phyloP scores from a whole-genome alignment of 2,888 invertebrate species.

The Ypsolopha sequella region DNA sequence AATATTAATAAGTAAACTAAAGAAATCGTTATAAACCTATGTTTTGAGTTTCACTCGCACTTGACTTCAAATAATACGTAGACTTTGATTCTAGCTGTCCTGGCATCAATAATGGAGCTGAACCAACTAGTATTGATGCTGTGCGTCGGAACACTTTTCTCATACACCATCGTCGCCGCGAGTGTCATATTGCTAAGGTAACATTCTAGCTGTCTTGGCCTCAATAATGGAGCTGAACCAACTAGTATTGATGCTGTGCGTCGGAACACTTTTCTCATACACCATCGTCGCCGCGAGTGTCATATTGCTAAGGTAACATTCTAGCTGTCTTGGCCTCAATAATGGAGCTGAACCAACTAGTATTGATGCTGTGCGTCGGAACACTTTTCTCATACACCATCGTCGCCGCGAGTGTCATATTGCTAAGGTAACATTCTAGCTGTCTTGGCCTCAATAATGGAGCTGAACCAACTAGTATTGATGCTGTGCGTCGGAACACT shows the following conservation, averaged over 20 bases:
- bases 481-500: slow-evolving; percentile 91
- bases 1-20: too few species aligned
- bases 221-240: slow-evolving; percentile 83
- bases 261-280: slow-evolving; percentile 87
- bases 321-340: slow-evolving; percentile 76
- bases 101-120: slow-evolving; percentile 84
- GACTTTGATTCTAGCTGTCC: slow-evolving; percentile 59
- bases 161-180: slow-evolving; percentile 88
- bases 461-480: slow-evolving; percentile 82
- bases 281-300: slow-evolving; percentile 89
- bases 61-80: too few species aligned
- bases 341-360: slow-evolving; percentile 82
- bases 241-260: slow-evolving; percentile 88
- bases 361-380: slow-evolving; percentile 90
- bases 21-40: too few species aligned
- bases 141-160: slow-evolving; percentile 86
- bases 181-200: slow-evolving; percentile 87
- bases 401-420: slow-evolving; percentile 86
- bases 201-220: slow-evolving; percentile 63
- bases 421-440: slow-evolving; percentile 72
- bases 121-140: slow-evolving; percentile 86
- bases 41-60: too few species aligned
- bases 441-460: slow-evolving; percentile 85
- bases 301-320: slow-evolving; percentile 77
- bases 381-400: slow-evolving; percentile 88